These are phyloP conservation scores for Peromyscus leucopus DNA, from an alignment of 2,113 vertebrate species.

Conservation along the genomic window DNA sequence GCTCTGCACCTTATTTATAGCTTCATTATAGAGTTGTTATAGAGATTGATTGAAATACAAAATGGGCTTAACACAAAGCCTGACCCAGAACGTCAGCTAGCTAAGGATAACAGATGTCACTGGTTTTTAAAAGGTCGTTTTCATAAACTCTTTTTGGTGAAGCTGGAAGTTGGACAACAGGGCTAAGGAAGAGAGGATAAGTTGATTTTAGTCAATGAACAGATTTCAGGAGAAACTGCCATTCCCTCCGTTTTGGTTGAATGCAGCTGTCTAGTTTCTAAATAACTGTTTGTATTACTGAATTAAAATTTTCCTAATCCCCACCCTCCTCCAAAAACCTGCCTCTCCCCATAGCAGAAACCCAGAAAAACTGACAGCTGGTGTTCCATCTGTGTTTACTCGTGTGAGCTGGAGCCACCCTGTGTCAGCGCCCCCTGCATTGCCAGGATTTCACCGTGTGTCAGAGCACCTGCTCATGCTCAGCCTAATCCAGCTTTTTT, in stretches of 20 bases:
- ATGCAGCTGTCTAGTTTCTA: not conserved
- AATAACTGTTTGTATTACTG: not conserved
- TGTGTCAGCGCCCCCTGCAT: not conserved
- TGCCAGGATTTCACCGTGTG: not conserved
- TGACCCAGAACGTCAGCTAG: not conserved
- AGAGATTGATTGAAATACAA: not conserved
- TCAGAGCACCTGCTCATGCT: not conserved
- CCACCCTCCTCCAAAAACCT: not conserved
- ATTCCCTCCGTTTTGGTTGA: not conserved
- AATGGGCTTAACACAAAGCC: not conserved
- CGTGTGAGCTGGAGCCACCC: not conserved
- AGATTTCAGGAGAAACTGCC: not conserved
- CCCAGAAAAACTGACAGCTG: not conserved
- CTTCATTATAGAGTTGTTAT: not conserved
- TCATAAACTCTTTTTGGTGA: not conserved
- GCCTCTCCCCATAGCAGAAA: not conserved
- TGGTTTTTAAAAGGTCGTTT: not conserved
- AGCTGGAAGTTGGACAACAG: not conserved
- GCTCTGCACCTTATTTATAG: not conserved
- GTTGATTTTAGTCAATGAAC: not conserved
- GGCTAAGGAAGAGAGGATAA: not conserved
- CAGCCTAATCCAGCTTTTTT: not conserved
- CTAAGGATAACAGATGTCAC: not conserved
- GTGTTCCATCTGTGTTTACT: not conserved
- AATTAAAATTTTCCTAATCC: conserved; percentile 30